Conservation (phyloP, 2,888 invertebrate genomes). For the Aphodius granarius region DNA sequence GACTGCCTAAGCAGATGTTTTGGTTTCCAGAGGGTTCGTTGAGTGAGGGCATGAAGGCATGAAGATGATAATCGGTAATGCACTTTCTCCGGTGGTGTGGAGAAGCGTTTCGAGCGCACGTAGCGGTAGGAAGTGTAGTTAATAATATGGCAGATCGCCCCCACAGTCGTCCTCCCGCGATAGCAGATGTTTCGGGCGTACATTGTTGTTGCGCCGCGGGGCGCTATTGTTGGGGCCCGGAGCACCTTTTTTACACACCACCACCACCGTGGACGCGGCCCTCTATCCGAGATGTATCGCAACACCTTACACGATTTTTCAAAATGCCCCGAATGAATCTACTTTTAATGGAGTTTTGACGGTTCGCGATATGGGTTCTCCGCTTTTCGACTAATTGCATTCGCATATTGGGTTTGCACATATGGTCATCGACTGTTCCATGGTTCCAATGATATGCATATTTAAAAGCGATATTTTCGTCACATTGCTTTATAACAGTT, state of each 20-base stretch:
- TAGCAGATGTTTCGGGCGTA: slow-evolving; percentile 52
- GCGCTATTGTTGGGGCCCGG: slow-evolving; percentile 45
- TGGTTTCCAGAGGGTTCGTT: not conserved
- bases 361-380: not conserved
- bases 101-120: not conserved
- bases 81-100: not conserved
- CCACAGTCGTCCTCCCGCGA: slow-evolving; percentile 42
- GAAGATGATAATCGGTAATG: not conserved
- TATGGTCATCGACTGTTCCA: not conserved
- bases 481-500: too few species aligned
- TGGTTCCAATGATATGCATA: not conserved
- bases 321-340: not conserved
- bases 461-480: too few species aligned
- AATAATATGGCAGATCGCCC: slow-evolving; percentile 32
- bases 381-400: not conserved
- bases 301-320: not conserved
- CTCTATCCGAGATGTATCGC: slow-evolving; percentile 4
- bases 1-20: not conserved
- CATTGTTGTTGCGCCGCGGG: slow-evolving; percentile 50
- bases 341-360: not conserved
- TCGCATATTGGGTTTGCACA: not conserved
- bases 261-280: slow-evolving; percentile 22
- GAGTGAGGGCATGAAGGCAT: not conserved
- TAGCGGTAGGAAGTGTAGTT: slow-evolving; percentile 22
- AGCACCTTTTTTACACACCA: slow-evolving; percentile 45